Base-by-base conservation (phyloP, 2,888 invertebrate genomes). In the Synanthedon formicaeformis region DNA sequence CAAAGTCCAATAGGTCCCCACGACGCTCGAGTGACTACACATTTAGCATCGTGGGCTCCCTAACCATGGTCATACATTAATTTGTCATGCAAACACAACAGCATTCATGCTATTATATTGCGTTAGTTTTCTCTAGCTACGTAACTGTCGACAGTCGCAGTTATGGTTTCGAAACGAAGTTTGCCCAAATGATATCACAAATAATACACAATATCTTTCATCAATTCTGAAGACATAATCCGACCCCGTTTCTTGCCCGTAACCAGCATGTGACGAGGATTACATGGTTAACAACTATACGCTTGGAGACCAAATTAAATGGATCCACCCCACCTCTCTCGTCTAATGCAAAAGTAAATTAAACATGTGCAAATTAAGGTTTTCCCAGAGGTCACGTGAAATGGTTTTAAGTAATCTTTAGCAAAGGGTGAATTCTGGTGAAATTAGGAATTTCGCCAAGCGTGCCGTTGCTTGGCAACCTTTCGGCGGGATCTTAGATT, bases 391-490 rank as follows among this genome's bases (percentile, higher is more conserved):
- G 49, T 41, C 51, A 13, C 13, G n/a, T 18, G 23, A 53, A 49
- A 40, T 53, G 53, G 50, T 50, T 23, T 45, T 51, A 48, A 50
- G 45, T 56, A 54, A 64, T 65, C 60, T 56, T 58, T 54, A 51
- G 56, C 61, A 74, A 70, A 67, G 78, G 78, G 74, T 77, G 66
- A 71, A 71, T 73, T 77, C 70, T 69, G 67, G 62, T 77, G 66
- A 71, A 71, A 73, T 77, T 71, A 69, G 67, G 62, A 66, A 65
- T 66, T 71, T 65, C 55, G 53, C 62, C 55, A 64, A 61, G 60
- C 83, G 79, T 83, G 83, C 75, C 70, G 81, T 83, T 69, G 70
- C 83, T 58, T 64, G 61, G 82, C 72, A 75, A 83, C 82, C 57
- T 56, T 6, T 56, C 54, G 50, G 55, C 55, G 54, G 52, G 57